Evolutionary conservation across 2,888 invertebrate genomes (phyloP).

Genomic region (Oscheius myriophilus): DNA sequence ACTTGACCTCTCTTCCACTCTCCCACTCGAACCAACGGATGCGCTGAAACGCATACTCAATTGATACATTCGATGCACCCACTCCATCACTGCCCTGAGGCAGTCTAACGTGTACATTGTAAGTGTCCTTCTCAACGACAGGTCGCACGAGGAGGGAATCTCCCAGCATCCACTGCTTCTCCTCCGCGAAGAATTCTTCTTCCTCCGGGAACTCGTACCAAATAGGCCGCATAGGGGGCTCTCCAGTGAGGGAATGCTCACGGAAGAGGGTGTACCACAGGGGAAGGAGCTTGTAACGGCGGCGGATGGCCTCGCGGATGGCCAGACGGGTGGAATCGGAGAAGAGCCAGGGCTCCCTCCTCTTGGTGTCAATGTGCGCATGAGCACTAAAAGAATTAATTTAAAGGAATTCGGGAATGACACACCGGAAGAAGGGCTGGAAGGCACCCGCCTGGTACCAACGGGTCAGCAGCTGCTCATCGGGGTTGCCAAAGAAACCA

Average conservation of each 20-base stretch:
- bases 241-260: slow-evolving; percentile 84
- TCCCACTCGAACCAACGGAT: slow-evolving; percentile 56
- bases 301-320: slow-evolving; percentile 78
- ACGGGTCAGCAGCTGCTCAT: slow-evolving; percentile 86
- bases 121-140: slow-evolving; percentile 82
- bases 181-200: slow-evolving; percentile 82
- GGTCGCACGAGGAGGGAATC: slow-evolving; percentile 85
- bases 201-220: slow-evolving; percentile 90
- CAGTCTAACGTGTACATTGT: slow-evolving; percentile 84
- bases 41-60: slow-evolving; percentile 24
- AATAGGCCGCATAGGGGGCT: slow-evolving; percentile 89
- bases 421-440: slow-evolving; percentile 73
- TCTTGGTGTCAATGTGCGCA: slow-evolving; percentile 94
- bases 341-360: slow-evolving; percentile 95
- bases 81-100: slow-evolving; percentile 77
- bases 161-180: slow-evolving; percentile 77
- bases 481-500: slow-evolving; percentile 97
- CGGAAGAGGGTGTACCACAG: slow-evolving; percentile 91
- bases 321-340: slow-evolving; percentile 75
- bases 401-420: no score
- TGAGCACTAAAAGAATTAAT: slow-evolving; percentile 77
- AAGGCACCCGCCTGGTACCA: slow-evolving; percentile 81
- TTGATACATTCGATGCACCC: background rate
- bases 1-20: slow-evolving; percentile 36
- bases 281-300: slow-evolving; percentile 88